These are phyloP conservation scores for Oryctolagus cuniculus DNA, from an alignment of 2,113 vertebrate genomes.

Conservation along the genomic window mOryCun1.1 NC_091433.1:63691501-63692000, in stretches of 20 bases:
- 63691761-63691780: not conserved
- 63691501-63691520: conserved; percentile 1
- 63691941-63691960: not conserved
- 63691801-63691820: conserved; percentile 29
- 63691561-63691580: conserved; percentile 72
- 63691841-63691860: conserved; percentile 26
- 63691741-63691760: conserved; percentile 45
- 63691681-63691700: conserved; percentile 69
- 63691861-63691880: conserved; percentile 20
- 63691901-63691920: not conserved
- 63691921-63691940: not conserved
- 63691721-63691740: conserved; percentile 64
- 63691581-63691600: conserved; percentile 73
- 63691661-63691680: conserved; percentile 55
- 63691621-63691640: conserved; percentile 69
- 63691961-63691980: not conserved
- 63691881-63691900: not conserved
- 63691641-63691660: conserved; percentile 73
- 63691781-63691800: conserved; percentile 11
- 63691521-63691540: conserved; percentile 72
- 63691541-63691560: conserved; percentile 18
- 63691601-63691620: conserved; percentile 81
- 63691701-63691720: conserved; percentile 69
- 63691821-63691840: not conserved
- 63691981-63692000: not conserved